These are phyloP conservation scores for Parnassius mnemosyne DNA, from an alignment of 2,888 invertebrate genomes.

Conservation along the genomic window DNA sequence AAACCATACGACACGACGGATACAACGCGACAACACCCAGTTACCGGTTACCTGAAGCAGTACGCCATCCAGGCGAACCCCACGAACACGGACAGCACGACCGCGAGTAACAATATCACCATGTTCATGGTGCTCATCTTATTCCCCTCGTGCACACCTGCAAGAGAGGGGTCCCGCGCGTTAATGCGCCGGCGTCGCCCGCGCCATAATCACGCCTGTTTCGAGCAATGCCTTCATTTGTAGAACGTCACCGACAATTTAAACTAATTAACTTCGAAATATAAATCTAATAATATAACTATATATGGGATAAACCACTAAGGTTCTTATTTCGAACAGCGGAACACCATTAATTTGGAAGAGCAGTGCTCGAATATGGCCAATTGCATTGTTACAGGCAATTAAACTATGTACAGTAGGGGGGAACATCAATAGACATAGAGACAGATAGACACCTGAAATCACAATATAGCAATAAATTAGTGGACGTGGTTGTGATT, in stretches of 20 bases:
- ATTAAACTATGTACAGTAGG: slow-evolving; percentile 44
- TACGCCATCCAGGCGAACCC: slow-evolving; percentile 96
- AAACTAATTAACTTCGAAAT: too few relatives aligned
- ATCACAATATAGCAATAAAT: slow-evolving; percentile 54
- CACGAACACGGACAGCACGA: slow-evolving; percentile 96
- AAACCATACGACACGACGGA: slow-evolving; percentile 49
- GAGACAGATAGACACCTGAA: slow-evolving; percentile 63
- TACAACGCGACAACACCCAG: slow-evolving; percentile 76
- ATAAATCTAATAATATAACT: too few relatives aligned
- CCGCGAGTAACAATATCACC: slow-evolving; percentile 95
- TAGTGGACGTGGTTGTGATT: slow-evolving; percentile 34
- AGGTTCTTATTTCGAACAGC: not conserved
- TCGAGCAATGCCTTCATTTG: slow-evolving; percentile 62
- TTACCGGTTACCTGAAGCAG: slow-evolving; percentile 92
- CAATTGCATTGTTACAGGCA: slow-evolving; percentile 40
- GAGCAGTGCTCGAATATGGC: slow-evolving; percentile 74
- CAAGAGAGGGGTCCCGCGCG: slow-evolving; percentile 77
- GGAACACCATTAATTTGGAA: slow-evolving; percentile 42
- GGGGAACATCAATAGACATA: slow-evolving; percentile 53
- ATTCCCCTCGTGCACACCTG: slow-evolving; percentile 88
- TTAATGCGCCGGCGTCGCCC: slow-evolving; percentile 76
- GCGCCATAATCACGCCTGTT: slow-evolving; percentile 49
- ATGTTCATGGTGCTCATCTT: slow-evolving; percentile 93
- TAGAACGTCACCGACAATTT: too few relatives aligned
- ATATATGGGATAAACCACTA: too few relatives aligned